Base-by-base conservation (phyloP, 2,888 invertebrate genomes). In the Caenorhabditis imperialis region DNA sequence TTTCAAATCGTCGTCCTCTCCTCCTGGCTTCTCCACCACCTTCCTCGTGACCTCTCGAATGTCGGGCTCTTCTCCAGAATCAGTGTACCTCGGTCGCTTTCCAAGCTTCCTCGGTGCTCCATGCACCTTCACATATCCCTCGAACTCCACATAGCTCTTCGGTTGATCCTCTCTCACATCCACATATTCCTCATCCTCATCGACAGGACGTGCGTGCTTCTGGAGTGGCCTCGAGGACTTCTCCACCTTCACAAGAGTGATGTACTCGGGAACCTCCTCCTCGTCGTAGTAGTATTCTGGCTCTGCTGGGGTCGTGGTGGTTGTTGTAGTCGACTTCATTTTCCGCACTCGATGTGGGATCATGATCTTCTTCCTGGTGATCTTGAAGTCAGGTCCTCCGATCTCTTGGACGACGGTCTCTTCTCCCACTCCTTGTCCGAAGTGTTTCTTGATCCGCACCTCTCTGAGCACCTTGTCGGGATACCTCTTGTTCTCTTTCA, bases 261-360 rank as follows among this genome's bases (percentile, higher is more conserved):
- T 50, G 0, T 35, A 20, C 30, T 71, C 50, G 0, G 71, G 71
- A 50, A 50, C 51, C 23, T 71, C 71, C 30, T 62, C 57, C n/a
- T 71, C 61, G 27, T 71, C 71, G 38, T 71, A 71, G 18, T 71
- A 71, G 38, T 62, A 71, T 40, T 71, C 71, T 3, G 61, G 61
- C 14, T 48, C 62, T 22, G 71, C 57, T 14, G 71, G 48, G 3
- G 61, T 61, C 1, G 71, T 71, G 16, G 71, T 71, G 10, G 71
- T 71, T 22, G 71, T 70, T 12, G 70, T 71, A 10, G 62, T 71
- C 3, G 62, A 30, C 38, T 57, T 71, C 55, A 55, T 14, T 20
- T 57, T 57, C 6, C 71, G 50, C 30, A 71, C 44, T 57, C 40
- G 48, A 7, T 40, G 40, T 14, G 58, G 58, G 2, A 51, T 44